Base-by-base conservation (phyloP, 2,888 invertebrate genomes). In the Nezara viridula region DNA sequence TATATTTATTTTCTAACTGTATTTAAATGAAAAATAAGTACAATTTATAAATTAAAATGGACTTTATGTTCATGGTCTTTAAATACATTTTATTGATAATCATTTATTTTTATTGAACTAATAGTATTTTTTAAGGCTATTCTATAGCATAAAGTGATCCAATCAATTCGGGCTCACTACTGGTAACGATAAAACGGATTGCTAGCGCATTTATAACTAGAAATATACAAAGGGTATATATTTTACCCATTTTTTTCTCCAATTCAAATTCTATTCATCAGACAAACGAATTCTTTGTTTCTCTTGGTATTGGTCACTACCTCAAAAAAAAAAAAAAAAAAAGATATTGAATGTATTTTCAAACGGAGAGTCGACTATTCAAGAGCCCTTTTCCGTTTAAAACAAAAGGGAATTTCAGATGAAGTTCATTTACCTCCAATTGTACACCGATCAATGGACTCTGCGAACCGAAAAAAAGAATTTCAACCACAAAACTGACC, bases 391-490 rank as follows among this genome's bases (percentile, higher is more conserved):
- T 81, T 47, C 44, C 44, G 14, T 81, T 81, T 10, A 12, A 81
- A 44, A 47, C n/a, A 47, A 81, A 81, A 81, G 81, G 81, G 81
- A 81, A 81, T 81, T 81, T 40, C 44, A 81, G 81, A 81, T 81
- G 81, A 81, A 81, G 40, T 81, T 81, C 81, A 81, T 81, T 81
- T 81, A 40, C 81, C n/a, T 81, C 21, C 44, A 81, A 81, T 81
- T 81, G 44, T 81, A 81, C n/a, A 12, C 4, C 44, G 81, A 81
- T 81, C 44, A 47, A 81, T 44, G 81, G 81, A 4, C 37, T 73
- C 66, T 21, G n/a, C n/a, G n/a, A 47, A 81, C n/a, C 44, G 44
- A 81, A 44, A 40, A 81, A 44, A 81, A 77, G 37, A 37, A 77
- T 24, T 24, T 37, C 40, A 10, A 77, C 40, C 27, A 0, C 40